Conservation (phyloP, 2,113 vertebrate species). For the Chrysochloris asiatica region DNA sequence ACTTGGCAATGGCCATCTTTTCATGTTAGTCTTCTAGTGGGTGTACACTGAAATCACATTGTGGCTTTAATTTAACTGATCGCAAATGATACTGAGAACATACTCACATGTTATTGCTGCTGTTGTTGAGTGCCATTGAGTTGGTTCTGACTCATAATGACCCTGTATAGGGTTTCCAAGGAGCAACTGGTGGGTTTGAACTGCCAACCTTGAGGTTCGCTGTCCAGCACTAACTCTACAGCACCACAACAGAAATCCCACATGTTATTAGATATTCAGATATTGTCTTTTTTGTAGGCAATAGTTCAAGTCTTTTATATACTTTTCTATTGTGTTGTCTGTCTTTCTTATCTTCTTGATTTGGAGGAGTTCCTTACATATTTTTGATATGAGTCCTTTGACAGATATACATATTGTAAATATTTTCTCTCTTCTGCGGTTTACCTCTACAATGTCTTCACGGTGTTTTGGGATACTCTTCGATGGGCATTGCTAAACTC, state of each 20-base stretch:
- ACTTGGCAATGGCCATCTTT: neutral
- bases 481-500: neutral
- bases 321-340: neutral
- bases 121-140: too few species aligned
- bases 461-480: neutral
- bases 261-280: neutral
- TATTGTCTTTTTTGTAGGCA: slow-evolving; percentile 2
- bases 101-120: neutral
- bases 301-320: neutral
- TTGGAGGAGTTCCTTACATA: neutral
- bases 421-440: neutral
- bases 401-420: neutral
- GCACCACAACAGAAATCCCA: too few species aligned
- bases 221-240: too few species aligned
- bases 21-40: neutral
- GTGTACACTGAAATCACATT: neutral
- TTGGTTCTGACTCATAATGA: too few species aligned
- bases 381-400: neutral
- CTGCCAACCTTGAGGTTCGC: too few species aligned
- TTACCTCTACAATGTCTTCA: neutral
- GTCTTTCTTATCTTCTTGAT: neutral
- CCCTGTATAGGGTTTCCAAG: too few species aligned
- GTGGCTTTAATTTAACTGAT: neutral
- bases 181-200: too few species aligned
- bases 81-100: neutral